Evolutionary conservation across 2,797 vertebrate genomes (phyloP), one percentile per base, ranked within the genome.

Genomic region (Ptychadena robeensis): DNA sequence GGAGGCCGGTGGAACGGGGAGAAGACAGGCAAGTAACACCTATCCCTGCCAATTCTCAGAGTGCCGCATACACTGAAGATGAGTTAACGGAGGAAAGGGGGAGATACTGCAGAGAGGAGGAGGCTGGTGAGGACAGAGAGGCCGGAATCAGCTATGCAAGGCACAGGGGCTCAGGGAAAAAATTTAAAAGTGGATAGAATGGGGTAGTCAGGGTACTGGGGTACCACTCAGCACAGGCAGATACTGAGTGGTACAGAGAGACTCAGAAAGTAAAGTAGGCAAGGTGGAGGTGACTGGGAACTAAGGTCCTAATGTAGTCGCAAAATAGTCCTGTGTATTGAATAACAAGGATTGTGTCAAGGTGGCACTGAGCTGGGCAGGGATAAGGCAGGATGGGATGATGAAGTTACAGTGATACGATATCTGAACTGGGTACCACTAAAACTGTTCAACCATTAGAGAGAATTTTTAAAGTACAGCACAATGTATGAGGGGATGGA

Each of bases 81-180:
- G 81, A 69, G 38, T 28, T 30, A 22, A 7, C 37, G 73, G 72
- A 57, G 34, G 74, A 59, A 28, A 67, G 64, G 28, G 35, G 64
- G 72, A 63, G 48, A 66, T 25, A 31, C 67, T 66, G 69, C 68
- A 78, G 59, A 78, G 81, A 77, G 73, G 9, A 44, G 18, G 75
- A 48, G 35, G 70, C 10, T 22, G 44, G n/a, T 5, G 59, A 53
- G 66, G 66, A 15, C 1, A 48, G 15, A 38, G 77, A 69, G 77
- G 66, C 44, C 25, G 27, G 61, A 73, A 37, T 28, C 25, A 65
- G 35, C 6, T 73, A 2, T 31, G 12, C 71, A 30, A 11, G 31
- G 25, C 11, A 61, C 25, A n/a, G 71, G 9, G 48, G 53, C 12
- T 28, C 4, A 5, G 40, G 18, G 30, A 8, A 12, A 2, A 14